Conservation (phyloP, 64 coral and sea anemone genomes). For the Porites lutea region DNA sequence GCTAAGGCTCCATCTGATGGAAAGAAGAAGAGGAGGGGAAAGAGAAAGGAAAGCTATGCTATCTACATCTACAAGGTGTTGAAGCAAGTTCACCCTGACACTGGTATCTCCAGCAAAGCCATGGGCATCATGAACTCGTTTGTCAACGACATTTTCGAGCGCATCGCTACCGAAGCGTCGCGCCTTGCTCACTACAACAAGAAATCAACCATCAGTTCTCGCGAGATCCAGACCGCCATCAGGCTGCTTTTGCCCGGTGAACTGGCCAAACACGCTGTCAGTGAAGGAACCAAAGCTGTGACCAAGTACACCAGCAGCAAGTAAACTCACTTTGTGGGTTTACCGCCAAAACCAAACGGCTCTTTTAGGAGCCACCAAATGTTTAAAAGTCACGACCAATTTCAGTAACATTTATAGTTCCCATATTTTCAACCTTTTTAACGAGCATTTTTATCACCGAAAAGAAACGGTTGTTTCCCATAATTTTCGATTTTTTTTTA, state of each 20-base stretch:
- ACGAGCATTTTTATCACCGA: no score
- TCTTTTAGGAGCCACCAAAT: no score
- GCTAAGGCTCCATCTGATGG: slow-evolving; percentile 21
- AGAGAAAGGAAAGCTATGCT: slow-evolving; percentile 65
- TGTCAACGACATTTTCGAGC: slow-evolving; percentile 86
- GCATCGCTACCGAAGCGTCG: slow-evolving; percentile 62
- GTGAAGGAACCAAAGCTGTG: slow-evolving; percentile 53
- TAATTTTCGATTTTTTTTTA: no score
- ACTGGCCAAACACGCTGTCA: slow-evolving; percentile 50
- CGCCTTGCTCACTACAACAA: slow-evolving; percentile 74
- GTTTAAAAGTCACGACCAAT: no score
- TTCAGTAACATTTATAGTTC: no score
- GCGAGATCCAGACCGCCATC: slow-evolving; percentile 59
- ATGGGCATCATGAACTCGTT: slow-evolving; percentile 85
- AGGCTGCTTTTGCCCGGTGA: slow-evolving; percentile 47
- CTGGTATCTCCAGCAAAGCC: slow-evolving; percentile 73
- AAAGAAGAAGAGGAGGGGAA: slow-evolving; percentile 40
- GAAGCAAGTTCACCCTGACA: slow-evolving; percentile 67
- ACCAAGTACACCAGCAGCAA: slow-evolving; percentile 59
- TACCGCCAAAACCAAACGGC: no score
- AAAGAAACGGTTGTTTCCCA: no score
- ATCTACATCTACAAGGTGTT: slow-evolving; percentile 73
- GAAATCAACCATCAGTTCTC: slow-evolving; percentile 55
- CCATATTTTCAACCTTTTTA: no score
- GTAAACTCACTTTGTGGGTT: slow-evolving; percentile 37